Base-by-base conservation (phyloP, 2,797 vertebrate genomes). In the Sciaenops ocellatus region DNA sequence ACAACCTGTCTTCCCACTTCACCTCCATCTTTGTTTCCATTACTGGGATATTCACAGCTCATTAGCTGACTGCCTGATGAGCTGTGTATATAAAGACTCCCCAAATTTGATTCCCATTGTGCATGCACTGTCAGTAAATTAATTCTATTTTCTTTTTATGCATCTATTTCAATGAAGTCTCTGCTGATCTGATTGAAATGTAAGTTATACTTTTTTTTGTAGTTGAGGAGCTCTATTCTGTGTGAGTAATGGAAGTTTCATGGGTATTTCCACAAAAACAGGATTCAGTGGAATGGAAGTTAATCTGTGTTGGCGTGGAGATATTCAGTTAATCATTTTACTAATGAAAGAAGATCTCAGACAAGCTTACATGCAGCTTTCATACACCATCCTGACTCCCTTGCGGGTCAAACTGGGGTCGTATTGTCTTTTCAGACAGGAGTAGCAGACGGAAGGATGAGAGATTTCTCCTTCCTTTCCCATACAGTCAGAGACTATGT, bases 391-490 rank as follows among this genome's bases (percentile, higher is more conserved):
- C 71, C 69, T 51, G 69, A 51, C 57, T 69, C 60, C 13, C 5
- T 17, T 6, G 1, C 10, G 41, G 64, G 56, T 55, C 73, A 67
- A 28, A 50, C 28, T 15, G 55, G 46, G 20, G 54, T 18, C 20
- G 18, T 78, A 41, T 28, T 44, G 26, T 69, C 59, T 78, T 51
- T 83, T 80, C 77, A 57, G 46, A 51, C 47, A n/a, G 34, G 52
- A 60, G 75, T 11, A 34, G 38, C 9, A 3, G 70, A 11, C 8
- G 18, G 22, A 16, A 34, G 52, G 34, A 79, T 71, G 57, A 24
- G 18, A 62, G 3, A 2, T 28, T 44, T 41, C 54, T 66, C 50
- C 72, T 84, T 84, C 77, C 68, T 62, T n/a, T 74, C 17, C 13
- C 5, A 30, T 30, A 30, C 26, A 3, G 30, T 30, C 30, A 46